Conservation (phyloP, 2,888 invertebrate species). For the Cephus pulcher region DNA sequence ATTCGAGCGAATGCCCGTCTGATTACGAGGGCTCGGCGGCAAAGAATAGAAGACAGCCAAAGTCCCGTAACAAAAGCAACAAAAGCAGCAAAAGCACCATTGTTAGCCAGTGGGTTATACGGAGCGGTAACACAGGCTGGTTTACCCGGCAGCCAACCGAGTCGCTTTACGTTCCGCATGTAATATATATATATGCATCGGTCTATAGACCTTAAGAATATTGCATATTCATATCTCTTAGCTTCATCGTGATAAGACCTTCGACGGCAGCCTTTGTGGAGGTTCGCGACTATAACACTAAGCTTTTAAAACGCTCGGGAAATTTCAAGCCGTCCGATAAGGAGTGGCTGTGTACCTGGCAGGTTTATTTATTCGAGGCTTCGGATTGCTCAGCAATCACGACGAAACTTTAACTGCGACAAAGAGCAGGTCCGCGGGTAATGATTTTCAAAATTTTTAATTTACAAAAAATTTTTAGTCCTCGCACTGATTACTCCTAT, state of each 20-base stretch:
- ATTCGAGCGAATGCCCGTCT: constrained; percentile 37
- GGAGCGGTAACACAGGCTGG: background rate
- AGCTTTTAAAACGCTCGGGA: background rate
- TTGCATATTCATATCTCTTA: constrained; percentile 34
- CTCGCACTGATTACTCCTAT: background rate
- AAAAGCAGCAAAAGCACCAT: constrained; percentile 33
- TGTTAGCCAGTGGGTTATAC: constrained; percentile 23
- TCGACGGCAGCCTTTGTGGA: constrained; percentile 11
- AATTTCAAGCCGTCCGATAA: background rate
- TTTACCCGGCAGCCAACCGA: background rate
- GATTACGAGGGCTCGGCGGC: constrained; percentile 27
- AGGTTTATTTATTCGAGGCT: background rate
- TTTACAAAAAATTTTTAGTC: too few relatives aligned
- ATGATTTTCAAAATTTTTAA: background rate
- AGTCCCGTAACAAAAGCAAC: constrained; percentile 15
- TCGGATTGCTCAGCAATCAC: background rate
- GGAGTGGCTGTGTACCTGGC: background rate
- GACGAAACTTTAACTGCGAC: background rate
- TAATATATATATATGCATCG: constrained; percentile 5
- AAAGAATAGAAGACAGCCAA: constrained; percentile 35
- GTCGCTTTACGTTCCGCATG: background rate
- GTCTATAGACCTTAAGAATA: constrained; percentile 30
- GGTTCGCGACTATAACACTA: background rate
- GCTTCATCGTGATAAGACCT: constrained; percentile 31
- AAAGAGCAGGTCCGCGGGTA: background rate